Evolutionary conservation across 1,140 invertebrate genomes (phyloP).

Genomic region (Zaprionus lachaisei): DNA sequence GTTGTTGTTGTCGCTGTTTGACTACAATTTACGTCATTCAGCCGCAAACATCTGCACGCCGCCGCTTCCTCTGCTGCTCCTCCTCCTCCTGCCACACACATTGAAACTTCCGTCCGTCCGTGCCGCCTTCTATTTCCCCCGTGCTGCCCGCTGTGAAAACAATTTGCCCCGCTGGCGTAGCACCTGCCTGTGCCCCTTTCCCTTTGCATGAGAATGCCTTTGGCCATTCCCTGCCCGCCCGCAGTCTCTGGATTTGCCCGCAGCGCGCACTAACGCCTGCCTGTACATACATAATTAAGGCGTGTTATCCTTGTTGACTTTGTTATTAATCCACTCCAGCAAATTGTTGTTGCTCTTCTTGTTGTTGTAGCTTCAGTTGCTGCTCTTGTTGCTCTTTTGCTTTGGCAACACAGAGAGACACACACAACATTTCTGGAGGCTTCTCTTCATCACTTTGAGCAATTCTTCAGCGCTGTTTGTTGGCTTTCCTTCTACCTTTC

Average conservation of each 20-base stretch:
- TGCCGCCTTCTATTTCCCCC: not conserved
- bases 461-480: constrained; percentile 24
- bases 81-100: not conserved
- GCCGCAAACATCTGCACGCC: constrained; percentile 41
- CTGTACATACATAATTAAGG: constrained; percentile 69
- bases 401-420: not conserved
- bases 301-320: constrained; percentile 69
- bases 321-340: constrained; percentile 66
- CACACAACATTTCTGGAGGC: constrained; percentile 13
- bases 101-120: constrained; percentile 2
- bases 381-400: constrained; percentile 14
- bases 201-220: too few species aligned
- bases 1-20: constrained; percentile 36
- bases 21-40: constrained; percentile 56
- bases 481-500: not conserved
- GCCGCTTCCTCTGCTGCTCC: not conserved
- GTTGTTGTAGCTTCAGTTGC: constrained; percentile 7
- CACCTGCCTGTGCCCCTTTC: not conserved
- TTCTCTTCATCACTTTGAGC: constrained; percentile 20
- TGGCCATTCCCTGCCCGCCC: not conserved
- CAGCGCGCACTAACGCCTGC: constrained; percentile 55
- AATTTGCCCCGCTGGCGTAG: constrained; percentile 22
- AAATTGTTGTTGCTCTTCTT: constrained; percentile 36
- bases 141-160: constrained; percentile 5
- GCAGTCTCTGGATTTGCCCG: constrained; percentile 14